Conservation (phyloP, 1,140 invertebrate species). For the Conopomorpha cramerella region DNA sequence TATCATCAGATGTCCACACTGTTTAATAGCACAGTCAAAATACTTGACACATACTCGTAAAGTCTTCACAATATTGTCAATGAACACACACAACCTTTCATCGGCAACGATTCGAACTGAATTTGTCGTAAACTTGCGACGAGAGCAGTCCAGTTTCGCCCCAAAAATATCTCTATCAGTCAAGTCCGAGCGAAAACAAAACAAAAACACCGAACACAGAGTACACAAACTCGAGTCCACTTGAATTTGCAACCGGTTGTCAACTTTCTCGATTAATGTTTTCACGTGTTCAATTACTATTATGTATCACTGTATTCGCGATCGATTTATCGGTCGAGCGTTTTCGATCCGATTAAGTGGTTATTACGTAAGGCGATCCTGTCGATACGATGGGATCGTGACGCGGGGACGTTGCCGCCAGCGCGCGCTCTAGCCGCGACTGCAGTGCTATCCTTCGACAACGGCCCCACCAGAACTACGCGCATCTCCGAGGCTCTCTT, state of each 20-base stretch:
- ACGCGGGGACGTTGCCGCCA: constrained; percentile 24
- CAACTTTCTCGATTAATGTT: constrained; percentile 22
- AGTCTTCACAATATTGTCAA: constrained; percentile 8
- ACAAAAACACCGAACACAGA: constrained; percentile 40
- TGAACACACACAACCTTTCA: constrained; percentile 13
- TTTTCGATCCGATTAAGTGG: constrained; percentile 37
- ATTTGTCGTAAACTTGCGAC: constrained; percentile 17
- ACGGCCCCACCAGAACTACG: constrained; percentile 44
- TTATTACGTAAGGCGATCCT: constrained; percentile 45
- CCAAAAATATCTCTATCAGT: constrained; percentile 28
- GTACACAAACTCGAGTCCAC: constrained; percentile 26
- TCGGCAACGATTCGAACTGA: constrained; percentile 12
- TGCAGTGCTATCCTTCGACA: constrained; percentile 55
- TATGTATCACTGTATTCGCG: too few species aligned
- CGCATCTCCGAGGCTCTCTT: constrained; percentile 54
- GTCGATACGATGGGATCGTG: constrained; percentile 5
- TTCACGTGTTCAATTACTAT: too few species aligned
- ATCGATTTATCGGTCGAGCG: constrained; percentile 41
- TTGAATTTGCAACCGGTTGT: constrained; percentile 3
- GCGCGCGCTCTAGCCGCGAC: constrained; percentile 40
- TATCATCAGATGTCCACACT: too few species aligned
- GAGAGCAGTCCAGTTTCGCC: constrained; percentile 31
- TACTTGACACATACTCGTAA: constrained; percentile 10
- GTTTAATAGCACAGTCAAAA: constrained; percentile 18
- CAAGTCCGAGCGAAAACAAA: constrained; percentile 36